Conservation (phyloP, 1,140 invertebrate species). For the Camponotus pennsylvanicus region DNA sequence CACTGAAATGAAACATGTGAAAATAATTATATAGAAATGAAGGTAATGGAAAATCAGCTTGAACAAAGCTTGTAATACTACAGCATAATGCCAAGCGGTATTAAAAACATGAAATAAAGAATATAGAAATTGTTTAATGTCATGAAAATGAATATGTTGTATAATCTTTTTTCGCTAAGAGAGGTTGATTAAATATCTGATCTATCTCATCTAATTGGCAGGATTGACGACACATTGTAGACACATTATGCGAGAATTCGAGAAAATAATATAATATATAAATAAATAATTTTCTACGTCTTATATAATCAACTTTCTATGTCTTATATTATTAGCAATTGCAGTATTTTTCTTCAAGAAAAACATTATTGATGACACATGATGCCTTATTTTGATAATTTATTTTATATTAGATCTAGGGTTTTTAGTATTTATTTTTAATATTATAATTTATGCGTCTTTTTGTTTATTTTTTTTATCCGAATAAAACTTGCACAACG, state of each 20-base stretch:
- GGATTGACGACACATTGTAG: no score
- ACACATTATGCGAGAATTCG: no score
- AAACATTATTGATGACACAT: not conserved
- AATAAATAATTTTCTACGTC: no score
- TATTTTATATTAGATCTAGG: not conserved
- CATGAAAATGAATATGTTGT: no score
- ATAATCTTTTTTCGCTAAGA: not conserved
- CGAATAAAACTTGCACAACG: not conserved
- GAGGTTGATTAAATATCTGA: not conserved
- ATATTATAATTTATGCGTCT: not conserved
- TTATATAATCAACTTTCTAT: no score
- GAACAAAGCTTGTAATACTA: not conserved
- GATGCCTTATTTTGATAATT: not conserved
- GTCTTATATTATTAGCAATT: not conserved
- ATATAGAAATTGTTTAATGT: not conserved
- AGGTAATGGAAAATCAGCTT: not conserved
- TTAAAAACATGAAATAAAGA: not conserved
- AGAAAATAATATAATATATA: no score
- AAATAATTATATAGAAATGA: conserved; percentile 26
- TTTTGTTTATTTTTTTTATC: not conserved
- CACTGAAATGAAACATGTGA: not conserved
- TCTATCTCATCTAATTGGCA: no score
- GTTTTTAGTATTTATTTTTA: not conserved
- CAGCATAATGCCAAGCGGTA: not conserved
- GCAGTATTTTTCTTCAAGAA: not conserved